Conservation (phyloP, 2,888 invertebrate species). For the Eupithecia vulgata region DNA sequence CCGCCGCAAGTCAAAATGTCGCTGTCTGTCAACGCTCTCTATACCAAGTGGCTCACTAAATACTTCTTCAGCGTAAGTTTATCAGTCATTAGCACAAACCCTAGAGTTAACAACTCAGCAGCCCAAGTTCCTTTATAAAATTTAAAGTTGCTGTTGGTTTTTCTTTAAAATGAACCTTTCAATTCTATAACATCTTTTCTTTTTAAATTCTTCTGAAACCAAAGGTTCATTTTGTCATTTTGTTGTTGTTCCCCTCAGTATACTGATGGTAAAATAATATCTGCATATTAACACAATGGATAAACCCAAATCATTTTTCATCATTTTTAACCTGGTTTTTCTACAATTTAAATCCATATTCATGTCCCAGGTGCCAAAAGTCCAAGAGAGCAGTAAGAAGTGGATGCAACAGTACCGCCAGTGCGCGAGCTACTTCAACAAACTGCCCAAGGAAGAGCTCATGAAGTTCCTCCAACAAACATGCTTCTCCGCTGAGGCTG, state of each 20-base stretch:
- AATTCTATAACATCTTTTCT: too few species aligned
- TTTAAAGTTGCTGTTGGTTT: too few species aligned
- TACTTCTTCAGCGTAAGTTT: conserved; percentile 78
- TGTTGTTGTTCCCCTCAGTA: too few species aligned
- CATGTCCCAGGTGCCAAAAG: conserved; percentile 49
- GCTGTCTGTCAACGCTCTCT: conserved; percentile 63
- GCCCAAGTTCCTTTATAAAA: too few species aligned
- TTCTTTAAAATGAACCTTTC: too few species aligned
- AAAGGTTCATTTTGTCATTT: too few species aligned
- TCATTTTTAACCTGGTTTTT: not conserved
- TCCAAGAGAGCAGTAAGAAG: conserved; percentile 67
- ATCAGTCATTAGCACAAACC: not conserved
- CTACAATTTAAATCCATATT: not conserved
- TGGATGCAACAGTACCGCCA: conserved; percentile 83
- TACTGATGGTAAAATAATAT: too few species aligned
- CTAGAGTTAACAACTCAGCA: too few species aligned
- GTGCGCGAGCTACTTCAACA: conserved; percentile 80
- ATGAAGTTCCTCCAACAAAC: conserved; percentile 65
- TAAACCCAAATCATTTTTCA: too few species aligned
- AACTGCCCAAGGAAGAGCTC: conserved; percentile 71
- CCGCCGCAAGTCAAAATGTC: conserved; percentile 65
- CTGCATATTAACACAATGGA: too few species aligned
- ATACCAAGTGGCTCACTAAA: conserved; percentile 72
- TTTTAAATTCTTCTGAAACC: too few species aligned
- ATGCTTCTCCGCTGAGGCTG: conserved; percentile 69